phyloP scores from a whole-genome alignment of 2,888 invertebrate species.

The Philhelius pedissequus region DNA sequence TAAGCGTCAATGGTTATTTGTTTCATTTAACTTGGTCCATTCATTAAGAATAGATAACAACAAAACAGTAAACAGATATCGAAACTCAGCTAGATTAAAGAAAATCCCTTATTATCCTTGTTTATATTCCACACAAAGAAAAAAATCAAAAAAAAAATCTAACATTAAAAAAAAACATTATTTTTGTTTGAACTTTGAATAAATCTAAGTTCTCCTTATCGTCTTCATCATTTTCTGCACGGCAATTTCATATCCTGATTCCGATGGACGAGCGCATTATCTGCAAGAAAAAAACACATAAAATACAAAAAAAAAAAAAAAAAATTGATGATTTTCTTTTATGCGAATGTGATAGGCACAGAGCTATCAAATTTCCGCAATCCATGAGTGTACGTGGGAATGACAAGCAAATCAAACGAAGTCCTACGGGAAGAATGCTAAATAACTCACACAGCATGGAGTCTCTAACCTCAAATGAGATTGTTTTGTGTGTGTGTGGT shows the following conservation, averaged over 20 bases:
- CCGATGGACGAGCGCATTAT: not conserved
- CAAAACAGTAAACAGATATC: too few relatives aligned
- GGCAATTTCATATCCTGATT: slow-evolving; percentile 14
- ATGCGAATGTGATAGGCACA: slow-evolving; percentile 28
- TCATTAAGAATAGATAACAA: too few relatives aligned
- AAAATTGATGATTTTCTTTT: slow-evolving; percentile 44
- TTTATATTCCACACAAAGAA: too few relatives aligned
- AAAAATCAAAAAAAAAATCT: too few relatives aligned
- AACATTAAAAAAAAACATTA: too few relatives aligned
- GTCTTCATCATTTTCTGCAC: not conserved
- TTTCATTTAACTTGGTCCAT: too few relatives aligned
- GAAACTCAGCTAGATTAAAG: too few relatives aligned
- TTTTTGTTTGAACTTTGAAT: too few relatives aligned
- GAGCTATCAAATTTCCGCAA: slow-evolving; percentile 57
- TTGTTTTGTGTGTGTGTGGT: not conserved
- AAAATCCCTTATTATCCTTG: too few relatives aligned
- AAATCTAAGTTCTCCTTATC: too few relatives aligned
- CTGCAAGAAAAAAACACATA: not conserved
- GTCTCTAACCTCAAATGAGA: slow-evolving; percentile 9
- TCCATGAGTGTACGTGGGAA: slow-evolving; percentile 51
- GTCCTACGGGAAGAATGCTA: slow-evolving; percentile 21
- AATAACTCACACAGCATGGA: slow-evolving; percentile 26
- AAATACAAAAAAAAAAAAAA: not conserved
- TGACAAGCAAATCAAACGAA: slow-evolving; percentile 61
- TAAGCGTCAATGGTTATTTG: too few relatives aligned